phyloP scores from a whole-genome alignment of 2,113 vertebrate genomes.

The Melanocharis versteri region DNA sequence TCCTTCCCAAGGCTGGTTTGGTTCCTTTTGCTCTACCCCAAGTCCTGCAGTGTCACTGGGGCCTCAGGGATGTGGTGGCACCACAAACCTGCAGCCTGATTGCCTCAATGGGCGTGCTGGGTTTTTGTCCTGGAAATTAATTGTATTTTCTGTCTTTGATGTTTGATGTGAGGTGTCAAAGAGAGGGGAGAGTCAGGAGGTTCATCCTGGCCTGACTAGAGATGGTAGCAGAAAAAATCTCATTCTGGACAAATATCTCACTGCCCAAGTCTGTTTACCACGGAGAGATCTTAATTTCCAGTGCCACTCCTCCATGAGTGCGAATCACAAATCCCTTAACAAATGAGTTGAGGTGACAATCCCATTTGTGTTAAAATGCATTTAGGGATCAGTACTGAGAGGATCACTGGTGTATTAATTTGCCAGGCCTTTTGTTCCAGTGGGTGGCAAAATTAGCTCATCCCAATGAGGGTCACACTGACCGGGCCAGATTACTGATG shows the following conservation, averaged over 20 bases:
- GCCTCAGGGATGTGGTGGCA: neutral
- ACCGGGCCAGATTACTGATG: neutral
- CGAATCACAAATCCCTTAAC: conserved; percentile 62
- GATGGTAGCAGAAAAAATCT: neutral
- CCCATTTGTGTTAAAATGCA: conserved; percentile 55
- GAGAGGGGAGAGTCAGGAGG: neutral
- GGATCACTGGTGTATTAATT: conserved; percentile 35
- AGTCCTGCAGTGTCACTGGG: neutral
- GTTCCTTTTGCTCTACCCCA: neutral
- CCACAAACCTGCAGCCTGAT: neutral
- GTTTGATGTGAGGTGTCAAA: neutral
- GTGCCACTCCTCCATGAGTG: neutral
- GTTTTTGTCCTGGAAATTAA: neutral
- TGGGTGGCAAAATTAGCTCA: neutral
- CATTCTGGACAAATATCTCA: neutral
- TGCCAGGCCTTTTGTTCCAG: conserved; percentile 50
- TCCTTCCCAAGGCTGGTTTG: neutral
- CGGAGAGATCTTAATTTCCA: conserved; percentile 38
- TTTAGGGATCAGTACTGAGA: conserved; percentile 53
- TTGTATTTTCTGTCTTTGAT: neutral
- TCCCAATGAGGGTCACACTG: neutral
- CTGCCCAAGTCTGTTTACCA: conserved; percentile 4
- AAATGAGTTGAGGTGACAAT: conserved; percentile 61
- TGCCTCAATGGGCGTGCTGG: neutral
- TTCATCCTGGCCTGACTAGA: neutral